Conservation (phyloP, 1,140 invertebrate genomes). For the Bombus cullumanus region DNA sequence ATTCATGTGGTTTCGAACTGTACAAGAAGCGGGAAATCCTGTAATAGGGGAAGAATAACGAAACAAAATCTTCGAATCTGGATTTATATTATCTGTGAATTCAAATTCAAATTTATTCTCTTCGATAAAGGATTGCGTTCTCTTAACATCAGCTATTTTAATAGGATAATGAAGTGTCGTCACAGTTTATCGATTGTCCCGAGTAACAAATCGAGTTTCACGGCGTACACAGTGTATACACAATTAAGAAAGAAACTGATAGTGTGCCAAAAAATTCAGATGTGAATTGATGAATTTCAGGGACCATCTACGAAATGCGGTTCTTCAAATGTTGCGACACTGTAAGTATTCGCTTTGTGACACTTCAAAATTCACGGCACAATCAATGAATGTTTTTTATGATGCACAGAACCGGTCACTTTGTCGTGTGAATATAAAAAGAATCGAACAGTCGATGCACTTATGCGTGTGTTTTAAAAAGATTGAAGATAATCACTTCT, state of each 20-base stretch:
- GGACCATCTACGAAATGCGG: slow-evolving; percentile 54
- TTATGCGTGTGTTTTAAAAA: not conserved
- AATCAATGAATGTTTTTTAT: slow-evolving; percentile 34
- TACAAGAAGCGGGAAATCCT: not conserved
- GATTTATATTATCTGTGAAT: not conserved
- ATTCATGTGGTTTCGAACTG: slow-evolving; percentile 1
- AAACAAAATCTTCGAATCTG: not conserved
- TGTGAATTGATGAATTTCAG: slow-evolving; percentile 66
- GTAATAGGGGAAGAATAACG: not conserved
- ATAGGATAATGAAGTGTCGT: not conserved
- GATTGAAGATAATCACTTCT: too few species aligned
- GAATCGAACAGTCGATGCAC: not conserved
- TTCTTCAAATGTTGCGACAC: slow-evolving; percentile 64
- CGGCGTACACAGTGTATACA: not conserved
- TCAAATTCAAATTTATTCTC: not conserved
- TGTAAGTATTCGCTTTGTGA: slow-evolving; percentile 56
- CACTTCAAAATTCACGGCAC: slow-evolving; percentile 39
- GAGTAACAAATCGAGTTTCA: not conserved
- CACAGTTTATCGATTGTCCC: not conserved
- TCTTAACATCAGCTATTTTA: not conserved
- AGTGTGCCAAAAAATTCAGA: slow-evolving; percentile 31
- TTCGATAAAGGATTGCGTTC: not conserved
- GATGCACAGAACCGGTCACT: slow-evolving; percentile 41
- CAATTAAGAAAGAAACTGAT: not conserved
- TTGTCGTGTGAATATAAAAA: not conserved